Evolutionary conservation across 1,140 invertebrate species (phyloP).

Genomic region (Megalopta genalis): DNA sequence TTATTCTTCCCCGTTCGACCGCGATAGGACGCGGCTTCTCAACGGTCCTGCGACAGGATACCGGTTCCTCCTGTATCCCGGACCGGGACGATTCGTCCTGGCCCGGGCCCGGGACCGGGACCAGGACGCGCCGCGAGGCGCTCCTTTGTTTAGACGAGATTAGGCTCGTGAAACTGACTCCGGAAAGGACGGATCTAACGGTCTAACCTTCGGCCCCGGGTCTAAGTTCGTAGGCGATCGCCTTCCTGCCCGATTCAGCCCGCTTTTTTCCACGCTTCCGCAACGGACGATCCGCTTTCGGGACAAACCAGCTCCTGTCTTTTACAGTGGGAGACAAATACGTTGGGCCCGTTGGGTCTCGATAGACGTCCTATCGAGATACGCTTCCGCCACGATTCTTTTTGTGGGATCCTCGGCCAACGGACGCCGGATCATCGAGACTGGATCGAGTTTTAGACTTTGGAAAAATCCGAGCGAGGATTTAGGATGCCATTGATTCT

Average conservation of each 20-base stretch:
- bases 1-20: slow-evolving; percentile 48
- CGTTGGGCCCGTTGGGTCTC: neutral
- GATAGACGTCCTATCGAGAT: neutral
- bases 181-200: slow-evolving; percentile 66
- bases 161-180: slow-evolving; percentile 57
- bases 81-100: slow-evolving; percentile 75
- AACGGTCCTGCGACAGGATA: slow-evolving; percentile 79
- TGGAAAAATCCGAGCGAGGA: too few species aligned
- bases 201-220: slow-evolving; percentile 36
- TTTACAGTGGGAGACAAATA: neutral
- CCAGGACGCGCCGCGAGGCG: neutral
- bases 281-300: neutral
- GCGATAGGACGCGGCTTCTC: slow-evolving; percentile 40
- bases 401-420: too few species aligned
- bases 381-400: too few species aligned
- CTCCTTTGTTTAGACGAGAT: slow-evolving; percentile 61
- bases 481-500: too few species aligned
- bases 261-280: slow-evolving; percentile 25
- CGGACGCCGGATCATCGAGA: too few species aligned
- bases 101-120: slow-evolving; percentile 22
- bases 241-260: slow-evolving; percentile 21
- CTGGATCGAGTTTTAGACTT: too few species aligned
- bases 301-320: neutral
- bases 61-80: slow-evolving; percentile 74
- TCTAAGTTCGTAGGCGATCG: slow-evolving; percentile 62